Conservation (phyloP, 2,888 invertebrate species). For the Leuctra nigra region DNA sequence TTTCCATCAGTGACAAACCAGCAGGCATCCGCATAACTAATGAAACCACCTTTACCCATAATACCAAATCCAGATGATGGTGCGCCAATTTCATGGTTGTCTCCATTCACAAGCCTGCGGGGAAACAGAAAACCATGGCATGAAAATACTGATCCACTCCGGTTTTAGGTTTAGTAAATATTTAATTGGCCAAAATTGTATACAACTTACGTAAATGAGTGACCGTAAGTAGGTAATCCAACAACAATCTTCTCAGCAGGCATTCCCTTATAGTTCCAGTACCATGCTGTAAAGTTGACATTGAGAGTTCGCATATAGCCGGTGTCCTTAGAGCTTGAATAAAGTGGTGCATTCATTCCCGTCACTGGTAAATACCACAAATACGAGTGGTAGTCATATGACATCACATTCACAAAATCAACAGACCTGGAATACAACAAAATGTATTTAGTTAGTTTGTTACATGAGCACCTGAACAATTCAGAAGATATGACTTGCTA, state of each 20-base stretch:
- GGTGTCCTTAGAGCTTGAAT: slow-evolving; percentile 50
- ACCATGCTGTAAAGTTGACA: slow-evolving; percentile 71
- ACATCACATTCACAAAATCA: slow-evolving; percentile 86
- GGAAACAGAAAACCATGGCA: not conserved
- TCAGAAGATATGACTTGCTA: no score
- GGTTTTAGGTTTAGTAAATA: not conserved
- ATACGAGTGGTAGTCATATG: slow-evolving; percentile 84
- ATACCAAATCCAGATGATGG: slow-evolving; percentile 64
- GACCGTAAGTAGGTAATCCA: slow-evolving; percentile 84
- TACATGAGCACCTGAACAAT: no score
- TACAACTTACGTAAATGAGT: slow-evolving; percentile 56
- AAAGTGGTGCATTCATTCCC: slow-evolving; percentile 77
- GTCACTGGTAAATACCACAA: slow-evolving; percentile 71
- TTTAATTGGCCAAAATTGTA: no score
- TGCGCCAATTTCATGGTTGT: slow-evolving; percentile 60
- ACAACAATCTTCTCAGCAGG: slow-evolving; percentile 69
- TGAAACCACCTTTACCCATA: slow-evolving; percentile 61
- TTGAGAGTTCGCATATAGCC: slow-evolving; percentile 65
- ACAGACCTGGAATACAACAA: slow-evolving; percentile 50
- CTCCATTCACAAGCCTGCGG: slow-evolving; percentile 54
- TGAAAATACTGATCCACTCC: no score
- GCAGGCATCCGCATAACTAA: slow-evolving; percentile 63
- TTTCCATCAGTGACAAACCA: slow-evolving; percentile 50
- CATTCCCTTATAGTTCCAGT: slow-evolving; percentile 71
- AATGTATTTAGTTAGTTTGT: not conserved